phyloP scores from a whole-genome alignment of 2,888 invertebrate genomes.

The Hypsopygia costalis region DNA sequence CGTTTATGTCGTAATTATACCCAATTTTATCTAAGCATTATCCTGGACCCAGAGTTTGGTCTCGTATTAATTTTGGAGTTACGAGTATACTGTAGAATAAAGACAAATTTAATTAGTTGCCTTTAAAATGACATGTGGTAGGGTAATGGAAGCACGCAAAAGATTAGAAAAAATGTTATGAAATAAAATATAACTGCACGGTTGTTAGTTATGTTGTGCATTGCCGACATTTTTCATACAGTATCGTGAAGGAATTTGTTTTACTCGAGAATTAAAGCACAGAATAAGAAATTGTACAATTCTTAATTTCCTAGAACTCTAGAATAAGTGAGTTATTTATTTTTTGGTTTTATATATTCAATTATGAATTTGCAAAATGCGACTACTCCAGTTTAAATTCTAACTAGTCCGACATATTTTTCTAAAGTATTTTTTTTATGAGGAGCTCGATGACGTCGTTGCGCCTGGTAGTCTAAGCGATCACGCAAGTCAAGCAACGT shows the following conservation, averaged over 20 bases:
- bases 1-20: slow-evolving; percentile 11
- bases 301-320: background rate
- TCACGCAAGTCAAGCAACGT: too few relatives aligned
- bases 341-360: background rate
- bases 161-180: background rate
- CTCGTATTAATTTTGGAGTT: slow-evolving; percentile 4
- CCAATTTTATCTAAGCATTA: slow-evolving; percentile 9
- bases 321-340: background rate
- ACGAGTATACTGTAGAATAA: too few relatives aligned
- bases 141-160: too few relatives aligned
- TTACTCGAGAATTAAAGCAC: background rate
- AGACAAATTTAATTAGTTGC: too few relatives aligned
- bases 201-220: background rate
- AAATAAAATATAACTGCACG: background rate
- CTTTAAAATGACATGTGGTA: too few relatives aligned
- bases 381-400: too few relatives aligned
- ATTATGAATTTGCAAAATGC: too few relatives aligned
- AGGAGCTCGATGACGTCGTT: too few relatives aligned
- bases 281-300: too few relatives aligned
- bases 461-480: too few relatives aligned
- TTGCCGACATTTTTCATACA: background rate
- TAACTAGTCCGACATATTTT: too few relatives aligned
- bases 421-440: too few relatives aligned
- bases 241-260: background rate
- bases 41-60: background rate